Conservation (phyloP, 2,113 vertebrate species). For the Corythoichthys intestinalis region DNA sequence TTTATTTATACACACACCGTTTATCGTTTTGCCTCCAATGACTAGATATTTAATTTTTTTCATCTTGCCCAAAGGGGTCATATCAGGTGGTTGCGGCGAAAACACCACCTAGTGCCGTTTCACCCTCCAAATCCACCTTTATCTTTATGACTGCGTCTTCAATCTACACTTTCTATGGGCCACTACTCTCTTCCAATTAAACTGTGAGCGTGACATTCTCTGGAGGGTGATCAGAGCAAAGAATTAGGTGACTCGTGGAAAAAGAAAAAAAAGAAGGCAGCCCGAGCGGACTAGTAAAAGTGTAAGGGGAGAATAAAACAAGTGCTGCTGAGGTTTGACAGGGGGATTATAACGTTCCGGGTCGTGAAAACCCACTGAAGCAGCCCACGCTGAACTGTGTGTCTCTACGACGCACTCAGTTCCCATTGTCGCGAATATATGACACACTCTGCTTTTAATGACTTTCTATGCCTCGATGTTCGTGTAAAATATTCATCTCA, state of each 20-base stretch:
- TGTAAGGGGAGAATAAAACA: slow-evolving; percentile 1
- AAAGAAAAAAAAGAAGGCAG: neutral
- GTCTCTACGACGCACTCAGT: neutral
- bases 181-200: slow-evolving; percentile 35
- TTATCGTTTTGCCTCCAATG: neutral
- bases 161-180: slow-evolving; percentile 34
- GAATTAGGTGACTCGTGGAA: slow-evolving; percentile 24
- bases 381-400: neutral
- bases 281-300: slow-evolving; percentile 17
- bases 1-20: neutral
- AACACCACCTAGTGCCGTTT: neutral
- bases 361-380: slow-evolving; percentile 5
- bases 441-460: slow-evolving; percentile 4
- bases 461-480: neutral
- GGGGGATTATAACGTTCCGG: neutral
- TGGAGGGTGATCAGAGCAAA: slow-evolving; percentile 8
- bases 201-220: slow-evolving; percentile 13
- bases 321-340: neutral
- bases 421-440: slow-evolving; percentile 4
- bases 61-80: neutral
- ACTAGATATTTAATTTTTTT: neutral
- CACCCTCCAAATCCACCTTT: neutral
- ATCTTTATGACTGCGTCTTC: slow-evolving; percentile 26
- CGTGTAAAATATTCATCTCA: slow-evolving; percentile 1
- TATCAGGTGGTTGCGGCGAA: neutral